These are phyloP conservation scores for Leuciscus waleckii DNA, from an alignment of 2,797 vertebrate genomes.

Conservation along the genomic window DNA sequence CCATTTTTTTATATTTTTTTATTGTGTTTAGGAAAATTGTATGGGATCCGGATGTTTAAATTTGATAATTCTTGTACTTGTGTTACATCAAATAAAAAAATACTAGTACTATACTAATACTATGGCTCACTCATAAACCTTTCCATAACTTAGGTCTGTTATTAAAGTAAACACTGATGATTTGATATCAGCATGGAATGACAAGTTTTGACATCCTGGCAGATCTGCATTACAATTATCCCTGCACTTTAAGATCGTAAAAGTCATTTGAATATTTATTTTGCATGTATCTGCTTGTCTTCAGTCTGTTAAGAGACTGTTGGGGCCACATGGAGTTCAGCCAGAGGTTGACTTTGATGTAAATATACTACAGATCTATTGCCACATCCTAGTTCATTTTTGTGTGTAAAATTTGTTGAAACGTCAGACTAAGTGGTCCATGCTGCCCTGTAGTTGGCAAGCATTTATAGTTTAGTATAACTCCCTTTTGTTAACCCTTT, in stretches of 20 bases:
- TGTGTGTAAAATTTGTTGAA: not conserved
- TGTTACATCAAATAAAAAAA: not conserved
- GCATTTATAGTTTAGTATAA: not conserved
- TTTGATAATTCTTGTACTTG: not conserved
- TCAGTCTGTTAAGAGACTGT: slow-evolving; percentile 8
- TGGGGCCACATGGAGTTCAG: slow-evolving; percentile 15
- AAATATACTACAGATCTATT: slow-evolving; percentile 12
- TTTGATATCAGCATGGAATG: not conserved
- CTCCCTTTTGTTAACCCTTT: not conserved
- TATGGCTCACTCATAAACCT: not conserved
- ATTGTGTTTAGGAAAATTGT: not conserved
- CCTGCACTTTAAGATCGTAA: not conserved
- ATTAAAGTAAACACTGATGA: not conserved
- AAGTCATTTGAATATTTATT: not conserved
- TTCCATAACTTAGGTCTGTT: not conserved
- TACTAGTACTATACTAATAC: too few relatives aligned
- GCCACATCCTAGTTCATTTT: not conserved
- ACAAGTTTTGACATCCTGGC: not conserved
- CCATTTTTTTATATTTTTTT: not conserved
- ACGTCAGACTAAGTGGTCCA: not conserved
- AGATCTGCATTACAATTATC: not conserved
- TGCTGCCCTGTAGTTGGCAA: not conserved
- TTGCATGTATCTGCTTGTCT: slow-evolving; percentile 38
- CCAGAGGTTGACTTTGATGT: slow-evolving; percentile 20
- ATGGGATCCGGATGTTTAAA: not conserved